Percentiles rank a stretch among this genome's conserved stretches.
phyloP scores from a whole-genome alignment of 2,113 vertebrate species.

The Vidua macroura region DNA sequence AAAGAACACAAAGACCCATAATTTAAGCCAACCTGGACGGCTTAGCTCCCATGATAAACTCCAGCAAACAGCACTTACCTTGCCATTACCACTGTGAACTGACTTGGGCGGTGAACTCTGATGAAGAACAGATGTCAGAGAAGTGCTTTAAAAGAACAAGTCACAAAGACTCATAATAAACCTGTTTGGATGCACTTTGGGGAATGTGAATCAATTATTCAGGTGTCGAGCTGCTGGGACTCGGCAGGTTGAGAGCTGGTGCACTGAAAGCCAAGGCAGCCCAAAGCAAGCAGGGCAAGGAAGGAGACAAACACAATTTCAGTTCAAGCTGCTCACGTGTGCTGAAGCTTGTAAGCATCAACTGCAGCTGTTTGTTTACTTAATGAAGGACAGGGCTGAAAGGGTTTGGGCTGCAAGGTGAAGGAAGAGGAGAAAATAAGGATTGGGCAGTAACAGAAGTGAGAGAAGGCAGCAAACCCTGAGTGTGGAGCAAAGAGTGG shows the following conservation, averaged over 20 bases:
- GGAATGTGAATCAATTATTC: conserved; percentile 72
- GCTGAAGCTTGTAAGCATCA: conserved; percentile 11
- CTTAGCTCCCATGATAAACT: not conserved
- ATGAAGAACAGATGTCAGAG: not conserved
- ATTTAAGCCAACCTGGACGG: not conserved
- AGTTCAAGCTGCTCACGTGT: conserved; percentile 35
- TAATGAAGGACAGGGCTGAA: not conserved
- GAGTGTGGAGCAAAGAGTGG: not conserved
- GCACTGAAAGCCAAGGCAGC: conserved; percentile 20
- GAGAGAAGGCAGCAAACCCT: not conserved
- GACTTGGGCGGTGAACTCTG: not conserved
- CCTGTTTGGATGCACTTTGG: conserved; percentile 31
- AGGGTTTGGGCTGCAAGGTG: not conserved
- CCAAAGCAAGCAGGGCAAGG: not conserved
- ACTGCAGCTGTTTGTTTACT: not conserved
- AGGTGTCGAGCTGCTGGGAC: conserved; percentile 41
- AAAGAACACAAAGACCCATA: not conserved
- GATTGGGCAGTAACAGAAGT: not conserved
- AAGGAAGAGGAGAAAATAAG: not conserved
- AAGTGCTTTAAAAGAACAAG: conserved; percentile 11
- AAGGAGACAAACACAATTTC: not conserved
- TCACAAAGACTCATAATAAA: conserved; percentile 36
- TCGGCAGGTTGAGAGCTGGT: conserved; percentile 20
- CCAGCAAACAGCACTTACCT: not conserved
- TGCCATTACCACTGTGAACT: not conserved